Base-by-base conservation (phyloP, 2,888 invertebrate genomes). In the Leptogaster cylindrica region DNA sequence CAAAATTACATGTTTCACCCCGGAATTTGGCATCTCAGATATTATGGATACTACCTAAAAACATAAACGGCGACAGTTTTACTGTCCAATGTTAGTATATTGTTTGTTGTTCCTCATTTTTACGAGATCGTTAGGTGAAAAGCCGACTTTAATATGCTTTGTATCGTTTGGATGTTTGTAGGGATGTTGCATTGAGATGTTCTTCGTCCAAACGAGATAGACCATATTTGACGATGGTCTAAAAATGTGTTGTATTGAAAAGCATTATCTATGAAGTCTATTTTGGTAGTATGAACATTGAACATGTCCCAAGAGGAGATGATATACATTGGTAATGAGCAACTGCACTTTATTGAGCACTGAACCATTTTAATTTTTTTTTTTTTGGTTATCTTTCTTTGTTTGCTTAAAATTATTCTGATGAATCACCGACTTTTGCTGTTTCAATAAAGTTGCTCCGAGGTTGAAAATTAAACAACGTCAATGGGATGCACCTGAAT, bases 81-180 rank as follows among this genome's bases (percentile, higher is more conserved):
- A 61, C 61, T 61, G 61, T 61, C 61, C 61, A 61, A 61, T 61
- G 41, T 61, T 61, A 41, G 61, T 61, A 41, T 61, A 61, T 61
- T 44, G 61, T 61, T 61, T 28, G 61, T 61, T 61, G 61, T 44
- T 61, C 41, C 44, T 44, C 61, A 28, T 41, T 61, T 61, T 61
- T 61, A 44, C 41, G 41, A 44, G 61, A 61, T 61, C 61, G 61
- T 61, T 44, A 61, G 18, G 41, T 41, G 14, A 18, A 61, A n/a
- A 44, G 41, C 44, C 44, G 61, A 41, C 12, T 36, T 20, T 55
- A 55, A 36, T 55, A 18, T 23, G 12, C n/a, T 6, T 18, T 7
- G 12, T 12, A 33, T 18, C 12, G 6, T 1, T 6, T 39, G 33
- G 36, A 18, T 55, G 23, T 55, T 41, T 36, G 39, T 55, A 55